Percentiles rank a stretch among this genome's conserved stretches.
Conservation (phyloP, 2,113 vertebrate genomes). For the Apistogramma diplotaenia region DNA sequence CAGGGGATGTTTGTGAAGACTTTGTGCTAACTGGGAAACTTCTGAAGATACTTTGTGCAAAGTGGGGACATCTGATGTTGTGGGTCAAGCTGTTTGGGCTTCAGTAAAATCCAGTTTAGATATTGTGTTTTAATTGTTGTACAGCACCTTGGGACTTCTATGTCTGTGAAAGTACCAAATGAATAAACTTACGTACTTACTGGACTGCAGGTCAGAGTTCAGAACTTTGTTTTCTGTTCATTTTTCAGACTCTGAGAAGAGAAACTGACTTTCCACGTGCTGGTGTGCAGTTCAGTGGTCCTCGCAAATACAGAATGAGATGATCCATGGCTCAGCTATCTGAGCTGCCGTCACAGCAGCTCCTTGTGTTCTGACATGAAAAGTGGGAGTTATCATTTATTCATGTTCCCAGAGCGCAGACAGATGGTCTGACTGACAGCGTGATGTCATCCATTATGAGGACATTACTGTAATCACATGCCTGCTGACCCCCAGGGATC, state of each 20-base stretch:
- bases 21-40: not conserved
- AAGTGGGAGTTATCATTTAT: slow-evolving; percentile 59
- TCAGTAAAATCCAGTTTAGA: not conserved
- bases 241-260: not conserved
- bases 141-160: too few species aligned
- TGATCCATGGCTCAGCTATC: too few species aligned
- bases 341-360: not conserved
- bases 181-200: too few species aligned
- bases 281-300: not conserved
- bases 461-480: slow-evolving; percentile 59
- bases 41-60: not conserved
- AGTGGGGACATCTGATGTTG: not conserved
- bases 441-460: slow-evolving; percentile 67
- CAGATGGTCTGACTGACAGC: slow-evolving; percentile 55
- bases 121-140: too few species aligned
- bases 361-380: slow-evolving; percentile 21
- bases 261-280: not conserved
- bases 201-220: not conserved
- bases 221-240: not conserved
- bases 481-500: not conserved
- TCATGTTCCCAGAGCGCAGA: slow-evolving; percentile 49
- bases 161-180: too few species aligned
- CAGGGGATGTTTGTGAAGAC: not conserved
- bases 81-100: not conserved
- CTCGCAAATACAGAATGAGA: not conserved